Evolutionary conservation across 2,113 vertebrate genomes (phyloP), one percentile per base, ranked within the genome.

Genomic region (Menura novaehollandiae): DNA sequence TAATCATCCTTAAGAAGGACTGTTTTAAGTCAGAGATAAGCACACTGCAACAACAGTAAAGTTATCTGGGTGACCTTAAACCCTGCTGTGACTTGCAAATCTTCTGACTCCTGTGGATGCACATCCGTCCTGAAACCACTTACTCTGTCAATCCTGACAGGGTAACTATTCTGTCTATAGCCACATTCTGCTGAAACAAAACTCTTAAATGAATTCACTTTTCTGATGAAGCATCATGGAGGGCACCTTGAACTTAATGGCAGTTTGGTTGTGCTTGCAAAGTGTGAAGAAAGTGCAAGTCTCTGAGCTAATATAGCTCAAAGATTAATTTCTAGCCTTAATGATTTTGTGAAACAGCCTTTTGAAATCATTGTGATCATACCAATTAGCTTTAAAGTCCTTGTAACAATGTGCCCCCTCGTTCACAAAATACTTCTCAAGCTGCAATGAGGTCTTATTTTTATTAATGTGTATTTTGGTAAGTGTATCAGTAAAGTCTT

Each of bases 281-380:
- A 96, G 92, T 97, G 96, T 95, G 97, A 96, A 97, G 96, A 95
- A 95, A 97, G 95, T 95, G 95, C 43, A 95, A 94, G 94, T 95
- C 95, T 97, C 91, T 92, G 89, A 97, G 87, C 89, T 97, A 95
- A 97, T 97, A 92, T 89, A 93, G 91, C 94, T 93, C 91, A 91
- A 96, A 97, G 96, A 97, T 97, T 97, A 97, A 97, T 97, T 95
- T 96, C 89, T 93, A 91, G 77, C 59, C 73, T 89, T 97, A 96
- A 97, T 94, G 95, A 97, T 97, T 97, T 95, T 95, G 89, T 82
- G 91, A 85, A 96, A 52, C 77, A 91, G 97, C 84, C 91, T 95
- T 97, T 95, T 95, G 91, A 95, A 95, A 97, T 93, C 85, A 89
- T 90, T 91, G 74, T 85, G 92, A 93, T 96, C 94, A 97, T 97